Base-by-base conservation (phyloP, 64 coral and sea anemone species). In the Stichodactyla helianthus region DNA sequence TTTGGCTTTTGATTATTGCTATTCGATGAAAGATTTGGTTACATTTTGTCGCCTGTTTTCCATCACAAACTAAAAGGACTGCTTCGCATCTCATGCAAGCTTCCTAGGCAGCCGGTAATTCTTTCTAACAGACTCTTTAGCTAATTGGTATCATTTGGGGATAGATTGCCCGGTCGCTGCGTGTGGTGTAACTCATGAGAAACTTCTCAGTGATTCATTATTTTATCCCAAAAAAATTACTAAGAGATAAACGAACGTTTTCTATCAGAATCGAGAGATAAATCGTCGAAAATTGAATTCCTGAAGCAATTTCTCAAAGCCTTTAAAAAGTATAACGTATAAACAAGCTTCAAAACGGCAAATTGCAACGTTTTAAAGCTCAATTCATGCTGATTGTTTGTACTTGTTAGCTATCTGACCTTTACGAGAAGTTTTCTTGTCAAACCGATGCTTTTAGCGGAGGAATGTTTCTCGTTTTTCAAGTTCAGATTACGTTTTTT, bases 401-500 rank as follows among this genome's bases (percentile, higher is more conserved):
- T 74, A 0, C 23, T 74, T 9, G 12, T 31, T 74, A 74, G 23
- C 68, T 35, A 10, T 28, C 26, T 74, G 68, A 74, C 68, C 68
- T 74, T 9, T 65, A 31, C 22, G 25, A 31, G 27, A 4, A 10
- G 11, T 19, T 74, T 74, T 74, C 68, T 74, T 74, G 68, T 74
- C 68, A 74, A 74, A 31, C 68, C 10, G 27, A 74, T 27, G 68
- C 68, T 74, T 74, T 74, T 74, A 74, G 68, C 68, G n/a, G 1
- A 10, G 68, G 6, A 8, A 74, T 74, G 25, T 74, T 74, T 74
- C 68, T 74, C 68, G 68, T 74, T 74, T 31, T 74, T 31, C 9
- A 35, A 74, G 68, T 74, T 74, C 68, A 31, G 31, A 74, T 74
- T 74, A 74, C 68, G 27, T 35, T 74, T 65, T 65, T n/a, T 65